Percentiles rank a stretch among this genome's conserved stretches.
phyloP scores from a whole-genome alignment of 2,113 vertebrate genomes.

The Baryphthengus martii region DNA sequence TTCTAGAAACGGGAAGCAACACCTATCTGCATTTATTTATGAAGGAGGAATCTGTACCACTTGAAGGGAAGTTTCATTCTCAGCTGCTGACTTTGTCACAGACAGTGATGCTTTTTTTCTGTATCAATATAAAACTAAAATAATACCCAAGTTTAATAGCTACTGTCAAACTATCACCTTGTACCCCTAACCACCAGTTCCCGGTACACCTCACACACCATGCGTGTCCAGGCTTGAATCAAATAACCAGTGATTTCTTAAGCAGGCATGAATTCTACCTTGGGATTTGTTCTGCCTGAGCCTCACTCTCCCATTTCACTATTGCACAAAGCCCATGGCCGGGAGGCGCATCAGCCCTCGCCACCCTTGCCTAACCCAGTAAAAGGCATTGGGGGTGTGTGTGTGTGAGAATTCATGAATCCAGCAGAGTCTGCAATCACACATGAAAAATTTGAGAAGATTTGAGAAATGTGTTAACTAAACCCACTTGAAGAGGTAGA shows the following conservation, averaged over 20 bases:
- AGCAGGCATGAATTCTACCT: neutral
- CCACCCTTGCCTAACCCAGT: neutral
- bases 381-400: neutral
- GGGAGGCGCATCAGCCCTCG: neutral
- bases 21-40: neutral
- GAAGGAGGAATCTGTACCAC: neutral
- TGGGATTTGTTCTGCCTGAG: neutral
- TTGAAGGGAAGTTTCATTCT: neutral
- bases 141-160: neutral
- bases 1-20: neutral
- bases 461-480: neutral
- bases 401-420: neutral
- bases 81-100: neutral
- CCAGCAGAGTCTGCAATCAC: accelerated
- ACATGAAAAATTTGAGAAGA: neutral
- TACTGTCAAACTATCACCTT: neutral
- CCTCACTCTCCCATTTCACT: neutral
- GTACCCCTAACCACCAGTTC: neutral
- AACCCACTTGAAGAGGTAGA: neutral
- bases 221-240: neutral
- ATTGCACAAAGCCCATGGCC: accelerated
- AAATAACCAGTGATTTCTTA: neutral
- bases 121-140: neutral
- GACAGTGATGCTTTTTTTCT: neutral
- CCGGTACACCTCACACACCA: neutral